Evolutionary conservation across 2,797 vertebrate species (phyloP), one percentile per base, ranked within the genome.

Genomic region (Crotalus adamanteus): DNA sequence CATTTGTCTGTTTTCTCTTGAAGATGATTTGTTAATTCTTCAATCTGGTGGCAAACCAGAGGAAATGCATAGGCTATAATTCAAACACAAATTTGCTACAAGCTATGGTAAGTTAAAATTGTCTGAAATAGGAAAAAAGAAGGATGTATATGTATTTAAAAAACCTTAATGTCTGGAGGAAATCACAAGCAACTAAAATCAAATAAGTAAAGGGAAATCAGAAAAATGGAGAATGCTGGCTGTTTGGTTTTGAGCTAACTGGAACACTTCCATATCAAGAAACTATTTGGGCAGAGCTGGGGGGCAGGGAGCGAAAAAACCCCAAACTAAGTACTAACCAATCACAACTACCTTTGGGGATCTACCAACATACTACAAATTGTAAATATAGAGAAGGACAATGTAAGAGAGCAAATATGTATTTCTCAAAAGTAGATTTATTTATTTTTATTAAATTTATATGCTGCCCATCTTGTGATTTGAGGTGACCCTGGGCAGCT

Each of bases 1-100:
- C 99, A 99, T 96, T 98, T 98, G 97, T 99, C 99, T 20, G 99
- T 98, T 97, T 99, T 99, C 97, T 99, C 99, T 97, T 98, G 99
- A 94, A 99, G 98, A 96, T 98, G 98, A 94, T 97, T 97, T 96
- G 97, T 98, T 98, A 99, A 97, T 97, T 98, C 98, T 94, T 99
- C 98, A 97, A 99, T 98, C 99, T 99, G 96, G 93, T 86, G 97
- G 96, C 42, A 95, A 93, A 3, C 95, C 9, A 90, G 7, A 96
- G 91, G 51, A 92, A 22, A 57, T 86, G 12, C 12, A 90, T 22
- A 20, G 47, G 51, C 7, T 37, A 25, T 42, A 56, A 55, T 12
- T 91, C 14, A 92, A 88, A 91, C 12, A 83, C 14, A 69, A 88
- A 60, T 69, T 93, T 92, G 89, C 91, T 93, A 61, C 92, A 93